These are phyloP conservation scores for Meteorus sp. DNA, from an alignment of 1,140 invertebrate genomes.

Conservation along the genomic window DNA sequence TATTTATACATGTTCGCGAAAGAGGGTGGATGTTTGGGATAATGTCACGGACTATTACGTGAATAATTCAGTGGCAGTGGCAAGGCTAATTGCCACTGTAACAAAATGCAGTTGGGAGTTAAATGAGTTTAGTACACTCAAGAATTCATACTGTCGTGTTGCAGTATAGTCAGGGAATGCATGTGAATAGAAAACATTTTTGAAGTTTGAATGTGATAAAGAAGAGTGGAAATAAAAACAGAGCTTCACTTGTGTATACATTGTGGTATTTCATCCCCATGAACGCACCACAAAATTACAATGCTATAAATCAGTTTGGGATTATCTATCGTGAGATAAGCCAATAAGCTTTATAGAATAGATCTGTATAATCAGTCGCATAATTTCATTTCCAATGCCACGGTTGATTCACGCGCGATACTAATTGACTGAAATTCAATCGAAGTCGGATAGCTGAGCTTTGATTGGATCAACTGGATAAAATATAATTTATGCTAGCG, in stretches of 20 bases:
- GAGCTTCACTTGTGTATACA: no score
- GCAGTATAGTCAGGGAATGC: not conserved
- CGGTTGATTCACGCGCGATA: not conserved
- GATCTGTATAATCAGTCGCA: slow-evolving; percentile 14
- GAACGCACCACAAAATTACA: slow-evolving; percentile 11
- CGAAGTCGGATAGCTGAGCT: no score
- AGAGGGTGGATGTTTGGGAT: no score
- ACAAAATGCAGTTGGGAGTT: not conserved
- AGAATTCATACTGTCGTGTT: not conserved
- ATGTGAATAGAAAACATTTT: not conserved
- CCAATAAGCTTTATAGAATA: not conserved
- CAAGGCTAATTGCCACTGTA: slow-evolving; percentile 9
- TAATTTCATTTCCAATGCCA: slow-evolving; percentile 9
- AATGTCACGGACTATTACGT: slow-evolving; percentile 23
- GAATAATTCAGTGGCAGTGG: not conserved
- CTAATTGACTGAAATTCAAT: no score
- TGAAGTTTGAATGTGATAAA: not conserved
- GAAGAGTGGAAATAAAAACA: no score
- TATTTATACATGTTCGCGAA: no score
- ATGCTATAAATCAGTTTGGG: slow-evolving; percentile 17
- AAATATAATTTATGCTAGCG: no score
- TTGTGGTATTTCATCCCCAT: no score
- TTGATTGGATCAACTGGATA: no score
- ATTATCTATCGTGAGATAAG: slow-evolving; percentile 9
- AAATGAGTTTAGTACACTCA: slow-evolving; percentile 1